phyloP scores from a whole-genome alignment of 1,140 invertebrate species.

The Micrasema longulum region DNA sequence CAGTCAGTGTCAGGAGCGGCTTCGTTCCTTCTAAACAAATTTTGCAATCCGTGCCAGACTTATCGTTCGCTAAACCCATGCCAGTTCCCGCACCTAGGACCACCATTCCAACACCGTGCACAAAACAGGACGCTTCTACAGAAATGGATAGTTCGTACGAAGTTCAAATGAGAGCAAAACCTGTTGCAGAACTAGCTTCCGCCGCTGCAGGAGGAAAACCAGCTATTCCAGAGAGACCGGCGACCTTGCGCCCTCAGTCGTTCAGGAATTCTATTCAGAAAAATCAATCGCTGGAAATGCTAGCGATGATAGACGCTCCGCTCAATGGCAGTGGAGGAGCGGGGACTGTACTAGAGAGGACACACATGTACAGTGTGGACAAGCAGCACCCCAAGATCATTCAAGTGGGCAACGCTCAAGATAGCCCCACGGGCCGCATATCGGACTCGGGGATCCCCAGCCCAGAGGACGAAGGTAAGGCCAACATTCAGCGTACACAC shows the following conservation, averaged over 20 bases:
- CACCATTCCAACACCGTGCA: constrained; percentile 16
- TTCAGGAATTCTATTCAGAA: constrained; percentile 61
- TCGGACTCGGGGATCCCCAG: constrained; percentile 51
- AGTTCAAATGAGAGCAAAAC: constrained; percentile 58
- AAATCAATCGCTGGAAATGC: constrained; percentile 55
- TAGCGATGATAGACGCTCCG: constrained; percentile 47
- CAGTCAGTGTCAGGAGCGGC: constrained; percentile 38
- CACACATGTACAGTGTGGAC: constrained; percentile 76
- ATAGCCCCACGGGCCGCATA: constrained; percentile 32
- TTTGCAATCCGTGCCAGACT: constrained; percentile 25
- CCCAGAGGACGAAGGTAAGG: constrained; percentile 54
- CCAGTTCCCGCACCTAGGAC: constrained; percentile 43
- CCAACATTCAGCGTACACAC: constrained; percentile 61
- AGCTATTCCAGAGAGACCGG: constrained; percentile 77
- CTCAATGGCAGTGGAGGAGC: constrained; percentile 38
- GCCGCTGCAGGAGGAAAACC: constrained; percentile 68
- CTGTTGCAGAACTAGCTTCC: constrained; percentile 5
- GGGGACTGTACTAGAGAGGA: constrained; percentile 69
- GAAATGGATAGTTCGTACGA: constrained; percentile 53
- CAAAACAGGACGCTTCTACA: constrained; percentile 26
- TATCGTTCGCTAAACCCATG: background rate
- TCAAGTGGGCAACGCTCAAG: constrained; percentile 62
- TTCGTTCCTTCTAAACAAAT: constrained; percentile 38
- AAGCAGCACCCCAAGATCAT: constrained; percentile 79
- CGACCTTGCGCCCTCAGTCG: constrained; percentile 73